Conservation (phyloP, 2,113 vertebrate genomes). For the Siniperca chuatsi region DNA sequence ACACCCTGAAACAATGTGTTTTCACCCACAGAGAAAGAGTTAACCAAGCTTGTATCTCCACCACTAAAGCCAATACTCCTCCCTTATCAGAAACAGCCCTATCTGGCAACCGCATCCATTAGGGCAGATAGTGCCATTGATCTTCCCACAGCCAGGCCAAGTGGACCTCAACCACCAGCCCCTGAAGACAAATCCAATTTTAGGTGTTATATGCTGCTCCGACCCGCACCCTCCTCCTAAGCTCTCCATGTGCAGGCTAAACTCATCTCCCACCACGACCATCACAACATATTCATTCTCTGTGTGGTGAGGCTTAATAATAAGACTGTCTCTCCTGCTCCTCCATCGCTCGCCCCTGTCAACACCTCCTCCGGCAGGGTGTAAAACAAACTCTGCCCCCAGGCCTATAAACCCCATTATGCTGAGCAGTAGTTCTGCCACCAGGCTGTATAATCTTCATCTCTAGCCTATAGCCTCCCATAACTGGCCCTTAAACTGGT, state of each 20-base stretch:
- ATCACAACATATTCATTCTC: slow-evolving; percentile 18
- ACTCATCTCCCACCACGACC: slow-evolving; percentile 28
- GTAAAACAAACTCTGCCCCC: slow-evolving; percentile 70
- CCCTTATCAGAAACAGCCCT: slow-evolving; percentile 48
- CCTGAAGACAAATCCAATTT: slow-evolving; percentile 61
- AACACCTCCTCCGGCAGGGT: slow-evolving; percentile 59
- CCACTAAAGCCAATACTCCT: slow-evolving; percentile 41
- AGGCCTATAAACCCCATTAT: slow-evolving; percentile 70
- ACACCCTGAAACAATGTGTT: slow-evolving; percentile 36
- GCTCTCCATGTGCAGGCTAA: slow-evolving; percentile 19
- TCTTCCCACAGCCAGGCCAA: slow-evolving; percentile 45
- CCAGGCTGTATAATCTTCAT: slow-evolving; percentile 61
- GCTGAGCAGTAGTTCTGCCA: slow-evolving; percentile 65
- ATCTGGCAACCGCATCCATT: slow-evolving; percentile 60
- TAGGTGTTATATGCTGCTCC: slow-evolving; percentile 41
- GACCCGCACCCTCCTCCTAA: slow-evolving; percentile 3
- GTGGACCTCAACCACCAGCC: slow-evolving; percentile 51
- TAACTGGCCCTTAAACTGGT: slow-evolving; percentile 39
- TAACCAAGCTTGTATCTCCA: slow-evolving; percentile 65
- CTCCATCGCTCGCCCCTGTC: slow-evolving; percentile 47
- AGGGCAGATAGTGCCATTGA: slow-evolving; percentile 53
- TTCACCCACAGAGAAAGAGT: slow-evolving; percentile 47
- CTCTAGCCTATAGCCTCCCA: slow-evolving; percentile 3
- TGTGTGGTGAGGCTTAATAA: slow-evolving; percentile 46
- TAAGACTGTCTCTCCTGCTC: slow-evolving; percentile 39